Evolutionary conservation across 2,113 vertebrate genomes (phyloP).

Genomic region (Lagopus muta): DNA sequence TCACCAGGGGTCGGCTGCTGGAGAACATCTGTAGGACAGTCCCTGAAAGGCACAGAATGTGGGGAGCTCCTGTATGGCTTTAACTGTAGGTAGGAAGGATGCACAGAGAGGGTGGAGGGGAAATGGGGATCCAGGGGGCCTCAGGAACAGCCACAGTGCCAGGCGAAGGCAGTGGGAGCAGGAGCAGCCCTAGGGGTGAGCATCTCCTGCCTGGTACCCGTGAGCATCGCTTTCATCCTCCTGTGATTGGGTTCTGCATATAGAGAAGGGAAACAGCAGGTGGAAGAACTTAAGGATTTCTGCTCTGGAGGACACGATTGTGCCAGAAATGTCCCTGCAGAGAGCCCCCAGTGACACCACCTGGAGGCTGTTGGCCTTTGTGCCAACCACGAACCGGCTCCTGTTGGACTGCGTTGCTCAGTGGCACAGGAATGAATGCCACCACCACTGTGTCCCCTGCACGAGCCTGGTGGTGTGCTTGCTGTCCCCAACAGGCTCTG

Average conservation of each 20-base stretch:
- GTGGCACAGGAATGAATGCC: neutral
- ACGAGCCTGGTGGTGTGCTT: neutral
- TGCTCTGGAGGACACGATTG: neutral
- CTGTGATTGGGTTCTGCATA: neutral
- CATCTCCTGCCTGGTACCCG: neutral
- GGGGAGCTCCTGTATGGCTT: neutral
- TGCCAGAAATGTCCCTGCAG: neutral
- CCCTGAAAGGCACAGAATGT: neutral
- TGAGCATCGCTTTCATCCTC: neutral
- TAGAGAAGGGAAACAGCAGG: neutral
- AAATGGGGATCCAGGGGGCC: neutral
- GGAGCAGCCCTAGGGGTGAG: neutral
- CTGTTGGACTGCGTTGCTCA: neutral
- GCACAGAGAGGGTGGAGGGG: neutral
- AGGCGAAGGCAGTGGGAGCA: neutral
- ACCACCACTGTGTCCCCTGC: neutral
- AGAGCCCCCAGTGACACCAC: neutral
- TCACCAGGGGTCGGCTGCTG: neutral
- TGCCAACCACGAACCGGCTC: neutral
- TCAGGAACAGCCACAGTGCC: rapidly evolving
- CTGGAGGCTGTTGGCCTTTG: neutral
- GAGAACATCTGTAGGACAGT: neutral
- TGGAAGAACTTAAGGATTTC: neutral
- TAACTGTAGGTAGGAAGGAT: neutral
- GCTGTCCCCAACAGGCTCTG: rapidly evolving